These are phyloP conservation scores for Danionella cerebrum DNA, from an alignment of 2,113 vertebrate species.

Conservation along the genomic window DNA sequence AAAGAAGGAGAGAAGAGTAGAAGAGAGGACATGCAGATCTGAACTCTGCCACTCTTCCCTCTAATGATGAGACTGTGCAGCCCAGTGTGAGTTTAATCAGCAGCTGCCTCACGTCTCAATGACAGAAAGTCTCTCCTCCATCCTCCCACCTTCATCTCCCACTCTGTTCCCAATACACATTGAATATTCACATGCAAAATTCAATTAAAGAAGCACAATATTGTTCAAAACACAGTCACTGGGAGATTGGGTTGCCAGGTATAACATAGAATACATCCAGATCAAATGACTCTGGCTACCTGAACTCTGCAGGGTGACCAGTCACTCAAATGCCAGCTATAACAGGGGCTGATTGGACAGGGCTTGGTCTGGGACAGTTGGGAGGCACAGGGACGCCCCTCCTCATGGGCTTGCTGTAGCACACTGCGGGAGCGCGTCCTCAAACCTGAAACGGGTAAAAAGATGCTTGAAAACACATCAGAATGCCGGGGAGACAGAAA, in stretches of 20 bases:
- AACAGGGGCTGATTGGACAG: conserved; percentile 85
- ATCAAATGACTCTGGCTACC: conserved; percentile 59
- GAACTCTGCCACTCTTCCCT: conserved; percentile 23
- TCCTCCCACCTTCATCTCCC: too few relatives aligned
- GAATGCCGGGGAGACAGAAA: too few relatives aligned
- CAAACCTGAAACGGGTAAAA: conserved; percentile 66
- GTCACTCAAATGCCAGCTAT: conserved; percentile 78
- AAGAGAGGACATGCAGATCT: conserved; percentile 28
- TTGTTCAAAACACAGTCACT: conserved; percentile 1
- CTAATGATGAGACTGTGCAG: conserved; percentile 30
- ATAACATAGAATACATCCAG: neutral
- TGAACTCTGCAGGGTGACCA: conserved; percentile 81
- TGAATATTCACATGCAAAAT: conserved; percentile 33
- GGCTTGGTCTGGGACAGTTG: conserved; percentile 78
- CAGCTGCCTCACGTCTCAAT: conserved; percentile 38
- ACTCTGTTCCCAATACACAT: too few relatives aligned
- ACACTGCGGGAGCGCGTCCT: conserved; percentile 74
- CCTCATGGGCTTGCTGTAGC: conserved; percentile 73
- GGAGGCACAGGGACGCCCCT: conserved; percentile 78
- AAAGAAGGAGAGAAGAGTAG: neutral
- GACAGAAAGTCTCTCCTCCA: conserved; percentile 30
- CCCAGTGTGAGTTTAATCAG: conserved; percentile 25
- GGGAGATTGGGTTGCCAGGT: too few relatives aligned
- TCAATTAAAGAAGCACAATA: conserved; percentile 37
- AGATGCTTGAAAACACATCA: neutral